Conservation (phyloP, 2,888 invertebrate genomes). For the Caenorhabditis wallacei region DNA sequence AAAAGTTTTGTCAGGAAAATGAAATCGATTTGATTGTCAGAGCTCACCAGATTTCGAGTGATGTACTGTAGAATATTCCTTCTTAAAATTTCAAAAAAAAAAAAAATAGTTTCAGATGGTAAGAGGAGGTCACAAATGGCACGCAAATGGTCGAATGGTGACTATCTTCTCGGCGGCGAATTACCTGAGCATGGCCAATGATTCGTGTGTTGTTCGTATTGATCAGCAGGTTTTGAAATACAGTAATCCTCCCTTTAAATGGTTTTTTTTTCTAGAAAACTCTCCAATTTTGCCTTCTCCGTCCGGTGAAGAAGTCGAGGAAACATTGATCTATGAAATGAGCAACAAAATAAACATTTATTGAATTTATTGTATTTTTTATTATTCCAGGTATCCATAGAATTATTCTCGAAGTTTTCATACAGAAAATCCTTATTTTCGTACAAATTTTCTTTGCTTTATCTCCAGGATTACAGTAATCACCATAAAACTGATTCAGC, state of each 20-base stretch:
- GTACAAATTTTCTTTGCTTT: too few species aligned
- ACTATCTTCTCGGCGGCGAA: conserved; percentile 79
- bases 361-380: too few species aligned
- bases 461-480: too few species aligned
- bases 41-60: conserved; percentile 85
- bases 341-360: too few species aligned
- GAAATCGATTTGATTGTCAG: conserved; percentile 85
- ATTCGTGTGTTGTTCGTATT: conserved; percentile 69
- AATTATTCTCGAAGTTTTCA: too few species aligned
- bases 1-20: conserved; percentile 85
- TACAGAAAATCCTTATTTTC: too few species aligned
- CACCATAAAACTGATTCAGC: too few species aligned
- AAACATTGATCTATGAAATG: conserved; percentile 24
- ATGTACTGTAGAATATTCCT: conserved; percentile 48
- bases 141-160: conserved; percentile 71
- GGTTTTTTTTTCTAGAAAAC: conserved; percentile 28
- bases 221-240: conserved; percentile 49
- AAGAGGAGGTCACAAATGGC: conserved; percentile 71
- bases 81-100: background rate
- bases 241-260: background rate
- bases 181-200: conserved; percentile 76
- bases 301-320: conserved; percentile 34
- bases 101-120: conserved; percentile 73
- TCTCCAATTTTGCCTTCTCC: conserved; percentile 49
- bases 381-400: too few species aligned